phyloP scores from a whole-genome alignment of 37 sponge, comb jelly and placozoan species.

The Cladorhizidae sp. region DNA sequence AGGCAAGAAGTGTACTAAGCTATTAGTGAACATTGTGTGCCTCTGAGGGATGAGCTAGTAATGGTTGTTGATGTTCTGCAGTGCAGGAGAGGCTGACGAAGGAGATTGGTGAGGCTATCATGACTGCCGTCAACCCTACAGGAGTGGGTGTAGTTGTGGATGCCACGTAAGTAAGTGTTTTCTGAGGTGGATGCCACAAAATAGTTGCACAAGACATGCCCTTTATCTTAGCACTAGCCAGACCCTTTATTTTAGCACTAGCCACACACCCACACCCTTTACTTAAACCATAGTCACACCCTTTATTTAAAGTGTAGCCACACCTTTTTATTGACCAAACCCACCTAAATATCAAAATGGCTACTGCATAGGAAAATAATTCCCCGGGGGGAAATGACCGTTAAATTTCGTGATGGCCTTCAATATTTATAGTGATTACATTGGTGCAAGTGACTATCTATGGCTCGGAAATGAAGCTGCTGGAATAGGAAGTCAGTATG shows the following conservation, averaged over 20 bases:
- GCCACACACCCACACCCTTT: conserved; percentile 1
- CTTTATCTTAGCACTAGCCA: not conserved
- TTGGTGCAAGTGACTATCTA: too few species aligned
- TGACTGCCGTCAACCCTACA: conserved; percentile 83
- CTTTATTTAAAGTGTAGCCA: not conserved
- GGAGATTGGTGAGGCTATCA: conserved; percentile 89
- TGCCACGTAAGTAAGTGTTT: conserved; percentile 74
- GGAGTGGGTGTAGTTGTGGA: conserved; percentile 97
- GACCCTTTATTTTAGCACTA: not conserved
- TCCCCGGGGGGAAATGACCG: too few species aligned
- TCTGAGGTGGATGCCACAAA: not conserved
- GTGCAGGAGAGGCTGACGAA: conserved; percentile 96
- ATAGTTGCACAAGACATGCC: not conserved
- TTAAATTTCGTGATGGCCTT: too few species aligned
- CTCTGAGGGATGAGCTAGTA: not conserved
- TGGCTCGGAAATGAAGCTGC: too few species aligned
- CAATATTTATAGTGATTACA: too few species aligned
- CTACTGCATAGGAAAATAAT: too few species aligned
- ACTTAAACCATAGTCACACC: not conserved
- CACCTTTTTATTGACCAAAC: too few species aligned
- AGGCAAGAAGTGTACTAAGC: not conserved
- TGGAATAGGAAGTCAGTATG: too few species aligned
- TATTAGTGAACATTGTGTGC: not conserved
- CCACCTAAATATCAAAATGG: too few species aligned
- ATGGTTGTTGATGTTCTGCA: not conserved